These are phyloP conservation scores for Bugula neritina DNA, from an alignment of 2,888 invertebrate genomes.

Conservation along the genomic window DNA sequence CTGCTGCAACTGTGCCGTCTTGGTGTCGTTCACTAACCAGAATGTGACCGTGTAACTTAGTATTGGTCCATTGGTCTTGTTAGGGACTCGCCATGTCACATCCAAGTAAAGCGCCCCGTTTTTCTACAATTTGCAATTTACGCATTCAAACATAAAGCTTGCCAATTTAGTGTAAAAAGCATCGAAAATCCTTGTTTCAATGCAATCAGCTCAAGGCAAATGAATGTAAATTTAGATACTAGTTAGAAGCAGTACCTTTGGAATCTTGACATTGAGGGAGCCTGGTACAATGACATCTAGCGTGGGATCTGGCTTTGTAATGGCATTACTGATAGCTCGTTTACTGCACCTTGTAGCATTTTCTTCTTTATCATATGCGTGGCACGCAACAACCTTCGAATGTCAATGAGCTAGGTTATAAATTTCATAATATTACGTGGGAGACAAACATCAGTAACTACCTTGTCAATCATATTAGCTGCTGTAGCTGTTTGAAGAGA, in stretches of 20 bases:
- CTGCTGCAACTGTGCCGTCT: too few species aligned
- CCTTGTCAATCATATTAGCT: background rate
- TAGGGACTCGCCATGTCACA: background rate
- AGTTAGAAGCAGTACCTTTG: too few species aligned
- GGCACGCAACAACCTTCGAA: constrained; percentile 47
- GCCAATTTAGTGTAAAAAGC: too few species aligned
- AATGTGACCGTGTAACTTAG: background rate
- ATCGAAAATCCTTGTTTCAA: too few species aligned
- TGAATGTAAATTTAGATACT: too few species aligned
- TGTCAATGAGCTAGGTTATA: background rate
- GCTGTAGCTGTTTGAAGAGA: too few species aligned
- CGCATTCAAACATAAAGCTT: too few species aligned
- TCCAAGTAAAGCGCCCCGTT: background rate
- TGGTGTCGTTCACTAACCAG: background rate
- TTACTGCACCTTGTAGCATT: constrained; percentile 48
- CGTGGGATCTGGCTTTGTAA: constrained; percentile 36
- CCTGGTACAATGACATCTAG: background rate
- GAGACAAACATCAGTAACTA: background rate
- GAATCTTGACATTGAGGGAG: background rate
- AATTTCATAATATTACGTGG: background rate
- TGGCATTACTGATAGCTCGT: constrained; percentile 46
- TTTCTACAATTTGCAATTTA: too few species aligned
- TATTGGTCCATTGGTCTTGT: constrained; percentile 9
- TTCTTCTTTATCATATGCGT: constrained; percentile 38
- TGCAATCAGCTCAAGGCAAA: too few species aligned